A percentile compares a stretch with the other conserved stretches of the same genome.
phyloP scores from a whole-genome alignment of 1,140 invertebrate genomes.

The Carposina sasakii region DNA sequence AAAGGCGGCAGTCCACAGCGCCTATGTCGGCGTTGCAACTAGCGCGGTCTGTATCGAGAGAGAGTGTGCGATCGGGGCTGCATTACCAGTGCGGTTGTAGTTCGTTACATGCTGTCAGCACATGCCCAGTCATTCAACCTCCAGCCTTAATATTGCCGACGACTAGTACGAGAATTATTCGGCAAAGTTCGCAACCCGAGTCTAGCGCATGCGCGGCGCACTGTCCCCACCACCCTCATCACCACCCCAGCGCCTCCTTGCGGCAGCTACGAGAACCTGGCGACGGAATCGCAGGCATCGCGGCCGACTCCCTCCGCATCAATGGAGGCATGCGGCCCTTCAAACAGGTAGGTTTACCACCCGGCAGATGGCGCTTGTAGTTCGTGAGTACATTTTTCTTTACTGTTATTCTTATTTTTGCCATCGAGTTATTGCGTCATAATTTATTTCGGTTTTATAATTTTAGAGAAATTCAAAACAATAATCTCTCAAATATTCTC shows the following conservation, averaged over 20 bases:
- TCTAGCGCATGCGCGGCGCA: conserved; percentile 80
- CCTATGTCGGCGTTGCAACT: conserved; percentile 82
- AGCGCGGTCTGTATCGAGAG: conserved; percentile 82
- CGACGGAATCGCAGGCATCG: conserved; percentile 95
- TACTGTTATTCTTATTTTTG: no score
- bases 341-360: conserved; percentile 85
- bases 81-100: conserved; percentile 75
- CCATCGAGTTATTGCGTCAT: no score
- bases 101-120: conserved; percentile 72
- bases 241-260: conserved; percentile 83
- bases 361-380: conserved; percentile 47
- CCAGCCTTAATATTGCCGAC: conserved; percentile 82
- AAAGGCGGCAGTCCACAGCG: conserved; percentile 82
- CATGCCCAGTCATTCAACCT: conserved; percentile 76
- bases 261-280: conserved; percentile 86
- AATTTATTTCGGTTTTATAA: no score
- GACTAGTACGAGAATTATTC: conserved; percentile 83
- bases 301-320: conserved; percentile 95
- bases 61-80: conserved; percentile 79
- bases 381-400: no score
- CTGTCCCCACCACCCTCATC: conserved; percentile 73
- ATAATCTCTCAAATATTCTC: no score
- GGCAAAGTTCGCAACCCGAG: conserved; percentile 93
- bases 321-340: conserved; percentile 97
- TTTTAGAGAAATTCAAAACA: no score